These are phyloP conservation scores for Darevskia mixta DNA, from an alignment of 2,797 vertebrate species.

Conservation along the genomic window DNA sequence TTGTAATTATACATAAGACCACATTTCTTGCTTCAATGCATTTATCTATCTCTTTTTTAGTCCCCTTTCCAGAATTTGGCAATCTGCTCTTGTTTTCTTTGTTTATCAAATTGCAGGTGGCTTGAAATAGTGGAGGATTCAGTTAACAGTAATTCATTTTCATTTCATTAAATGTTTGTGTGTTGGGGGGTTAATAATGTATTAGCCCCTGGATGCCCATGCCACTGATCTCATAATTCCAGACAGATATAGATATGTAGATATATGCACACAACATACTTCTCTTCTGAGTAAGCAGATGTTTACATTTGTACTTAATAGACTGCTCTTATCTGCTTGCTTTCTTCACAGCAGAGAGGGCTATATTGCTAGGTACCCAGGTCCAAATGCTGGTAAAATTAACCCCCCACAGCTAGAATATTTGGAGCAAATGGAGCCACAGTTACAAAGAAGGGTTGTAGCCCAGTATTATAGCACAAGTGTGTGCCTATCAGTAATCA, in stretches of 20 bases:
- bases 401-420: background rate
- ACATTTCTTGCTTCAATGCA: constrained; percentile 49
- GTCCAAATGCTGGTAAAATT: background rate
- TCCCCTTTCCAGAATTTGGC: constrained; percentile 44
- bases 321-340: constrained; percentile 38
- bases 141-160: constrained; percentile 57
- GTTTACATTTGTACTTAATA: constrained; percentile 61
- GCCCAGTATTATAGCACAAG: no score
- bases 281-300: constrained; percentile 37
- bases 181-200: constrained; percentile 55
- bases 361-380: background rate
- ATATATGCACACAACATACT: constrained; percentile 18
- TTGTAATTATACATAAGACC: constrained; percentile 48
- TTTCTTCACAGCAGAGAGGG: no score
- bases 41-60: constrained; percentile 58
- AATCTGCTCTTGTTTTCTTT: constrained; percentile 37
- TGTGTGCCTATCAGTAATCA: no score
- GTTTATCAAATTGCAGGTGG: constrained; percentile 51
- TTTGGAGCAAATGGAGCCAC: no score
- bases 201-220: constrained; percentile 47
- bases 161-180: constrained; percentile 55
- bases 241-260: constrained; percentile 36
- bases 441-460: no score
- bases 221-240: constrained; percentile 61
- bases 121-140: constrained; percentile 60